phyloP scores from a whole-genome alignment of 1,140 invertebrate genomes.

The Monochamus saltuarius region DNA sequence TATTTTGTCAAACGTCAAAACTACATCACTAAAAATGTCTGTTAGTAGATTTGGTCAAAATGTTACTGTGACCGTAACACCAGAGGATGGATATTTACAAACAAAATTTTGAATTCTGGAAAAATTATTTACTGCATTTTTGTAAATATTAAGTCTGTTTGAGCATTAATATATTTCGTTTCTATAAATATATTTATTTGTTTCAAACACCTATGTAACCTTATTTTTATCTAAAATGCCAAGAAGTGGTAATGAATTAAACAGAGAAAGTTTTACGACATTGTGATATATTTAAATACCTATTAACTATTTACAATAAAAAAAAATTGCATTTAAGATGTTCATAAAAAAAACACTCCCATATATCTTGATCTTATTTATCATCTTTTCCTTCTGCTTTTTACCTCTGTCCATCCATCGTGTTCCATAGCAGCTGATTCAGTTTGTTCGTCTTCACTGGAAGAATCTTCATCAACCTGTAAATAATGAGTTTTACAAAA shows the following conservation, averaged over 20 bases:
- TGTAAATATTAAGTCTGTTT: neutral
- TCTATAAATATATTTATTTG: neutral
- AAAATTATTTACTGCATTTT: constrained; percentile 3
- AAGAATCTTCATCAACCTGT: constrained; percentile 32
- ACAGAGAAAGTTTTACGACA: too few relatives aligned
- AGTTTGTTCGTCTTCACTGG: constrained; percentile 52
- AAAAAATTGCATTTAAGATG: neutral
- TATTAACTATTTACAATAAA: neutral
- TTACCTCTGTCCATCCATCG: constrained; percentile 63
- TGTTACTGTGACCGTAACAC: constrained; percentile 34
- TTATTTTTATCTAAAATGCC: too few relatives aligned
- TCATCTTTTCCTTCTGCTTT: constrained; percentile 50
- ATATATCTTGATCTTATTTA: neutral
- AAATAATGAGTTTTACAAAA: constrained; percentile 8
- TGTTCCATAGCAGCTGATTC: constrained; percentile 50
- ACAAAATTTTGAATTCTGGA: constrained; percentile 9
- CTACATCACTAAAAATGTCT: constrained; percentile 36
- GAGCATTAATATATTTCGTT: too few relatives aligned
- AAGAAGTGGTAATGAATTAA: too few relatives aligned
- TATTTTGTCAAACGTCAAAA: constrained; percentile 25
- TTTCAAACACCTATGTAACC: neutral
- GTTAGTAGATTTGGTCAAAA: constrained; percentile 37
- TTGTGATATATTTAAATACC: too few relatives aligned
- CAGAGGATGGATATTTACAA: constrained; percentile 40
- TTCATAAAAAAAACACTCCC: too few relatives aligned